Evolutionary conservation across 2,888 invertebrate species (phyloP), one percentile per base, ranked within the genome.

Genomic region (Caenorhabditis becei): DNA sequence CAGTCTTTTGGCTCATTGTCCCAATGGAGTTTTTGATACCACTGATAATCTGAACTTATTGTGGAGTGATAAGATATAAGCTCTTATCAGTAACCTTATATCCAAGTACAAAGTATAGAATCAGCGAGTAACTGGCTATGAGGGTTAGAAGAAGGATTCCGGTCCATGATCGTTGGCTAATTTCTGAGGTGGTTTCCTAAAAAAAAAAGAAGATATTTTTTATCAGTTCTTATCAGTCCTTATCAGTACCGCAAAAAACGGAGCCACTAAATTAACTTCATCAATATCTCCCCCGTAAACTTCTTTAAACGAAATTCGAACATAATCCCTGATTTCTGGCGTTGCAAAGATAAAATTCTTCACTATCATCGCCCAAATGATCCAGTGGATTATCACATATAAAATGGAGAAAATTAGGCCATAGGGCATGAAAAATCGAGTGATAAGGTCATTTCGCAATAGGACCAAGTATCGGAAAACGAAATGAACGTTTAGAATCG

Each of bases 231-330:
- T n/a, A n/a, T n/a, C n/a, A n/a, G n/a, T n/a, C n/a, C n/a, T n/a
- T n/a, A 32, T 32, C 32, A 10, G 54, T 16, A 65, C 65, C 53
- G 65, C 35, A 53, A 65, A 65, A 35, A 65, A 65, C 3, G 53
- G 53, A 8, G 53, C 51, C 0, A 65, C 35, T 5, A 65, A 65
- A 11, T 51, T 53, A 24, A 65, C 23, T 3, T 53, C 16, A 20
- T 65, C 65, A 24, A 65, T 37, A 10, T 37, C 26, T 7, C 53
- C 53, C 20, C 53, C 35, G n/a, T 28, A 37, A 7, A 44, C 16
- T n/a, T 37, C 20, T 16, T 37, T 35, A 18, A 65, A 65, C 10
- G 65, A 53, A 1, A 24, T n/a, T 24, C 65, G 20, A 24, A 65
- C 35, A 11, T 65, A 65, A 14, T 65, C 65, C 1, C 65, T 28